These are phyloP conservation scores for Chalcosyrphus nemorum DNA, from an alignment of 2,888 invertebrate genomes.

Conservation along the genomic window DNA sequence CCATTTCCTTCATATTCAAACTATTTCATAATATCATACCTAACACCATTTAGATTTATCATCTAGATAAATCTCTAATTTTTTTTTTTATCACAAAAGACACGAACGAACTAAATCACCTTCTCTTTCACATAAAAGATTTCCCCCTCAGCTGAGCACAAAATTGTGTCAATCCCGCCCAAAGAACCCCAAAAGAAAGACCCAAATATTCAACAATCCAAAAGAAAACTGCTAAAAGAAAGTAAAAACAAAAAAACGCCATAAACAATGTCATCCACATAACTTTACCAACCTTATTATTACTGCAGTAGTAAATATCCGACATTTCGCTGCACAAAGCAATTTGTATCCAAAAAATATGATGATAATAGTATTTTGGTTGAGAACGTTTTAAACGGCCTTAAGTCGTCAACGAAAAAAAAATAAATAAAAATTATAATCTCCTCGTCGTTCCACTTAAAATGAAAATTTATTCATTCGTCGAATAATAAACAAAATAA, in stretches of 20 bases:
- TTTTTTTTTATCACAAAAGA: background rate
- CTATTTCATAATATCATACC: background rate
- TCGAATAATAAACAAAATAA: background rate
- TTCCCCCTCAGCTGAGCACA: background rate
- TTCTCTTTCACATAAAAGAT: constrained; percentile 40
- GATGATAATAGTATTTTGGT: background rate
- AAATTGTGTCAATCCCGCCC: constrained; percentile 24
- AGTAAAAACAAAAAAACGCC: constrained; percentile 37
- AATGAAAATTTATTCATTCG: constrained; percentile 42
- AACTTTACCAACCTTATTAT: constrained; percentile 58
- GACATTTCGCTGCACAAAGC: constrained; percentile 59
- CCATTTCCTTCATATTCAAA: too few species aligned
- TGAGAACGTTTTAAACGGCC: background rate
- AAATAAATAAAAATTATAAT: background rate
- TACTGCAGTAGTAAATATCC: constrained; percentile 71
- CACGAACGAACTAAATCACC: constrained; percentile 36
- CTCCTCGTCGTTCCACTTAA: constrained; percentile 44
- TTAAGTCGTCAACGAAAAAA: constrained; percentile 25
- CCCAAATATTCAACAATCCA: background rate
- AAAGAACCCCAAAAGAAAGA: background rate
- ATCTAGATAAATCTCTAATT: constrained; percentile 5
- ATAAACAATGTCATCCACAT: constrained; percentile 24
- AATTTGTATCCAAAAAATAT: constrained; percentile 60
- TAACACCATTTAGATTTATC: constrained; percentile 1
- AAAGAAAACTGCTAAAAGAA: constrained; percentile 25